These are phyloP conservation scores for Sandelia bainsii DNA, from an alignment of 2,797 vertebrate genomes.

Conservation along the genomic window DNA sequence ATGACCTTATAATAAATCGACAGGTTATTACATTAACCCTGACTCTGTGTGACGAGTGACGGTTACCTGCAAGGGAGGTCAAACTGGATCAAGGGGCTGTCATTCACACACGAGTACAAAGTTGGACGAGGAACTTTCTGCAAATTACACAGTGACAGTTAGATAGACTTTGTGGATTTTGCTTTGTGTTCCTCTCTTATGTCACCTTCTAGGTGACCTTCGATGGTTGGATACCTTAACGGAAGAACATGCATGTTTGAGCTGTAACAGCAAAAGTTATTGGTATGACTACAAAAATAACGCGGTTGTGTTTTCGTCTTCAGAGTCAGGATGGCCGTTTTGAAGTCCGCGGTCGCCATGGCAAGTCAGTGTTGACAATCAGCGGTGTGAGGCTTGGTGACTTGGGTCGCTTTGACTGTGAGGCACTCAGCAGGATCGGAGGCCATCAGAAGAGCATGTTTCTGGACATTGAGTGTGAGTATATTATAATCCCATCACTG, in stretches of 20 bases:
- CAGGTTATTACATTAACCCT: constrained; percentile 68
- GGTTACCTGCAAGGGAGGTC: constrained; percentile 26
- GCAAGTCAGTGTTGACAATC: constrained; percentile 93
- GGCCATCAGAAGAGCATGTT: constrained; percentile 99
- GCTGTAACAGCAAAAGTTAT: background rate
- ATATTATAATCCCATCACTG: background rate
- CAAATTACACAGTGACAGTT: background rate
- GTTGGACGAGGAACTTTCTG: constrained; percentile 36
- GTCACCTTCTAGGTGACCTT: too few relatives aligned
- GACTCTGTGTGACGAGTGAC: constrained; percentile 57
- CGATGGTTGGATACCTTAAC: too few relatives aligned
- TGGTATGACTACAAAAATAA: background rate
- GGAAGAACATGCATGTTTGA: too few relatives aligned
- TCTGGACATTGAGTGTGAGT: constrained; percentile 98
- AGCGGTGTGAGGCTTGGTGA: constrained; percentile 91
- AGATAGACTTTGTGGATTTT: background rate
- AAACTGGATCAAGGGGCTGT: constrained; percentile 35
- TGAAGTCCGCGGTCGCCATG: constrained; percentile 91
- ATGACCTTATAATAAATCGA: constrained; percentile 77
- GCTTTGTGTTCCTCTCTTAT: background rate
- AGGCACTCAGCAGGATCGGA: constrained; percentile 96
- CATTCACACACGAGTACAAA: constrained; percentile 11
- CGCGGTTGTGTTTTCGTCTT: constrained; percentile 30
- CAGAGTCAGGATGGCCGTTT: constrained; percentile 94
- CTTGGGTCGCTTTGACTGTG: constrained; percentile 96